Evolutionary conservation across 2,888 invertebrate species (phyloP).

Genomic region (Tetropium fuscum): DNA sequence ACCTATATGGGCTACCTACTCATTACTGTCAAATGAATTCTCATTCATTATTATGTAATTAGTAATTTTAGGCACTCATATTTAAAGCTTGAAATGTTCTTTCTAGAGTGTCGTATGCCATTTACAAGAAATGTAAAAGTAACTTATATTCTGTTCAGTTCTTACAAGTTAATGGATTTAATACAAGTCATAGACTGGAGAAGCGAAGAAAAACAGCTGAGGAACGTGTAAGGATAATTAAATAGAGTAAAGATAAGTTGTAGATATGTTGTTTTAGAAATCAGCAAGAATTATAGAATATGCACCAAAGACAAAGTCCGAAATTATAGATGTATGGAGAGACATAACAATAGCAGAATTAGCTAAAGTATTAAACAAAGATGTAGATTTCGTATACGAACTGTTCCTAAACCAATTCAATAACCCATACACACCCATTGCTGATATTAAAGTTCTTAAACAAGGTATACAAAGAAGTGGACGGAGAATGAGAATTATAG

Average conservation of each 20-base stretch:
- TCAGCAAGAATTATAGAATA: constrained; percentile 71
- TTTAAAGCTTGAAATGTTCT: constrained; percentile 8
- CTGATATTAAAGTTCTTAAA: constrained; percentile 59
- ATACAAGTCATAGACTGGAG: constrained; percentile 67
- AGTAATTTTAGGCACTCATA: no score
- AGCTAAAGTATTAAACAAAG: constrained; percentile 73
- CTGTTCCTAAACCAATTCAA: constrained; percentile 58
- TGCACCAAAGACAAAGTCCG: constrained; percentile 69
- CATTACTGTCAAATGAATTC: no score
- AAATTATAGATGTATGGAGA: constrained; percentile 79
- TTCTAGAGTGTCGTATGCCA: constrained; percentile 30
- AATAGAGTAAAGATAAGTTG: constrained; percentile 1
- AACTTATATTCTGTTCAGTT: constrained; percentile 15
- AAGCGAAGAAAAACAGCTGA: constrained; percentile 72
- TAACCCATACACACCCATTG: constrained; percentile 52
- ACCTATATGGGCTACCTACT: no score
- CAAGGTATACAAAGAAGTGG: constrained; percentile 60
- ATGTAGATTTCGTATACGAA: constrained; percentile 70
- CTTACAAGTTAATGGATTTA: constrained; percentile 38
- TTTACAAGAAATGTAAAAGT: constrained; percentile 27
- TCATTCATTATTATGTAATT: no score
- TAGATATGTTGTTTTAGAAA: constrained; percentile 62
- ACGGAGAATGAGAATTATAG: constrained; percentile 61
- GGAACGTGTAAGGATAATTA: constrained; percentile 60
- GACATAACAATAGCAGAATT: constrained; percentile 85